Evolutionary conservation across 2,888 invertebrate genomes (phyloP).

Genomic region (Anoncus sp.): DNA sequence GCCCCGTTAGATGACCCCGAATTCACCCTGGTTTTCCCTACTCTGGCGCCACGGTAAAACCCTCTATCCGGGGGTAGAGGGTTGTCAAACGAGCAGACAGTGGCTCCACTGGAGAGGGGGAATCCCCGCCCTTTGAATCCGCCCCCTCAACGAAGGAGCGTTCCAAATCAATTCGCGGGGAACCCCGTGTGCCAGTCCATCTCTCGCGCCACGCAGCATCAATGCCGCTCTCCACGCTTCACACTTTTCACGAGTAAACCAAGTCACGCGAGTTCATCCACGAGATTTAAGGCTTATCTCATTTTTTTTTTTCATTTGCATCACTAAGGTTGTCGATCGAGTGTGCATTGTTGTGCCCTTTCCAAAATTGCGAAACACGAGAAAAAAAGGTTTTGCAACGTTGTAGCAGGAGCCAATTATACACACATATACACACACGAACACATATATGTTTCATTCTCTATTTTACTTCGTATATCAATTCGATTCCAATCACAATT

Average conservation of each 20-base stretch:
- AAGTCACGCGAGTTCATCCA: constrained; percentile 45
- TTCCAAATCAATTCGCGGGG: constrained; percentile 74
- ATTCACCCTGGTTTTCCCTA: constrained; percentile 29
- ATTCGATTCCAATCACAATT: not conserved
- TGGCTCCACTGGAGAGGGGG: constrained; percentile 59
- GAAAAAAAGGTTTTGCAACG: not conserved
- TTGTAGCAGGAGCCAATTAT: not conserved
- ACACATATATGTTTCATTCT: not conserved
- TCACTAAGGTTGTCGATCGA: not conserved
- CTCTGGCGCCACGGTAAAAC: constrained; percentile 29
- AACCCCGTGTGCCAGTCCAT: constrained; percentile 72
- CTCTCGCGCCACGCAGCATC: constrained; percentile 65
- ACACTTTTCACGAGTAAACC: constrained; percentile 9
- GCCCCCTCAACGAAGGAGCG: constrained; percentile 71
- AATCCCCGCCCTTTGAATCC: constrained; percentile 72
- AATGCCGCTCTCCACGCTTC: constrained; percentile 24
- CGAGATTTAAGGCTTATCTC: not conserved
- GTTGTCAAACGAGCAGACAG: constrained; percentile 39
- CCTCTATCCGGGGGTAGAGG: constrained; percentile 39
- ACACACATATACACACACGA: not conserved
- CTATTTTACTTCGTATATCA: not conserved
- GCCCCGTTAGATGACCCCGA: constrained; percentile 44
- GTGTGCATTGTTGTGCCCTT: not conserved
- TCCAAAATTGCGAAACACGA: not conserved
- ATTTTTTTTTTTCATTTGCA: not conserved